Conservation (phyloP, 2,113 vertebrate genomes). For the Dolichotis patagonum region DNA sequence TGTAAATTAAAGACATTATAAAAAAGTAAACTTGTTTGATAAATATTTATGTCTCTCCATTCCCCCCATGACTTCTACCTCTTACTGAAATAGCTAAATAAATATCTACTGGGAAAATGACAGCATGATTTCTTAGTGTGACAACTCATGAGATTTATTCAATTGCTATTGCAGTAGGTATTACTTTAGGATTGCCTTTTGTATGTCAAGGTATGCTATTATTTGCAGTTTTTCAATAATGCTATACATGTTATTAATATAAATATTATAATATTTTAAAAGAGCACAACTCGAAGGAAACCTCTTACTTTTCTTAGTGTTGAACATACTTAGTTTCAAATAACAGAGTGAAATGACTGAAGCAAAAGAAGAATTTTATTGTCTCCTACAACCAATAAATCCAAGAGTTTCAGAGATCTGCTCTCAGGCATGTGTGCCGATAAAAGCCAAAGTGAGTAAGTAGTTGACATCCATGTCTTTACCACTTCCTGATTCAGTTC, state of each 20-base stretch:
- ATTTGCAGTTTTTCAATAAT: not conserved
- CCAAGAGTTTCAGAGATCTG: not conserved
- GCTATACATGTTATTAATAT: not conserved
- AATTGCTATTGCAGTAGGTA: not conserved
- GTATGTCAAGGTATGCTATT: not conserved
- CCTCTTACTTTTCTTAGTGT: not conserved
- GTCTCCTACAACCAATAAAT: not conserved
- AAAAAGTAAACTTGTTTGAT: not conserved
- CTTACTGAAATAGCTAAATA: not conserved
- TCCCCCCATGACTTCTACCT: not conserved
- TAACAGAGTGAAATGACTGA: not conserved
- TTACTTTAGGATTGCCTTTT: not conserved
- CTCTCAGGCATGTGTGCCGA: not conserved
- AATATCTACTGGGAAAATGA: not conserved
- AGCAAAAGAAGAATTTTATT: not conserved
- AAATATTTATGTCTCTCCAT: not conserved
- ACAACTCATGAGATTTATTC: not conserved
- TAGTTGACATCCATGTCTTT: not conserved
- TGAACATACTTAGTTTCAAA: not conserved
- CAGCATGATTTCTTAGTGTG: not conserved
- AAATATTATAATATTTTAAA: not conserved
- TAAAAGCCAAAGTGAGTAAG: not conserved
- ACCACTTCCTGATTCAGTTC: not conserved
- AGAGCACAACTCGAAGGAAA: not conserved
- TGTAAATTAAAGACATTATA: not conserved